Evolutionary conservation across 2,113 vertebrate species (phyloP).

Genomic region (Heliornis fulica): DNA sequence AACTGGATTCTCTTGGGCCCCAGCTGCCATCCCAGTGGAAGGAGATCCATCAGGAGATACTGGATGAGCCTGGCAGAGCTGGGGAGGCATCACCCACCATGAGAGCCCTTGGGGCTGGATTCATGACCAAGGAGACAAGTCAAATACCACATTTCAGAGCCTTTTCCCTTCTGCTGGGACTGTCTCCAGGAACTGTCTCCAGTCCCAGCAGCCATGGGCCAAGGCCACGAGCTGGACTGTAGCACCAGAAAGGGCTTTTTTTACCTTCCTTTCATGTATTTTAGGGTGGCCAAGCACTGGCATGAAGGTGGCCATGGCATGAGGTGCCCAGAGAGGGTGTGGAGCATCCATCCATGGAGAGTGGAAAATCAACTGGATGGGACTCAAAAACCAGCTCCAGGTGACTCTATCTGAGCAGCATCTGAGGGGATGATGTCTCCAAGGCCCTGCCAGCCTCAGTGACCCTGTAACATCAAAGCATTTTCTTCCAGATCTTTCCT

Average conservation of each 20-base stretch:
- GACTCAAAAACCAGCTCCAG: not conserved
- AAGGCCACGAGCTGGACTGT: fast-evolving
- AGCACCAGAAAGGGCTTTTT: not conserved
- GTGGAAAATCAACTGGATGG: fast-evolving
- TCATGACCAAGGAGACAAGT: fast-evolving
- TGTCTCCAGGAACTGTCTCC: not conserved
- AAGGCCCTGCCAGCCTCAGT: not conserved
- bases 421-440: fast-evolving
- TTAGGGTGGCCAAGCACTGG: not conserved
- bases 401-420: not conserved
- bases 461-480: fast-evolving
- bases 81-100: fast-evolving
- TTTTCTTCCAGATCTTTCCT: not conserved
- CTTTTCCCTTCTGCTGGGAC: too few species aligned
- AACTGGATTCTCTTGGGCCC: too few species aligned
- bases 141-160: fast-evolving
- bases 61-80: fast-evolving
- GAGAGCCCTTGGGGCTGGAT: not conserved
- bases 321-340: not conserved
- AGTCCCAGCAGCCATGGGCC: not conserved
- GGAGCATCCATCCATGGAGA: not conserved
- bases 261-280: too few species aligned
- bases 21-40: not conserved
- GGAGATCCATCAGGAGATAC: fast-evolving
- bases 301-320: too few species aligned